Percentiles rank a stretch among this genome's conserved stretches.
Evolutionary conservation across 2,888 invertebrate genomes (phyloP).

Genomic region (Argyresthia albistria): DNA sequence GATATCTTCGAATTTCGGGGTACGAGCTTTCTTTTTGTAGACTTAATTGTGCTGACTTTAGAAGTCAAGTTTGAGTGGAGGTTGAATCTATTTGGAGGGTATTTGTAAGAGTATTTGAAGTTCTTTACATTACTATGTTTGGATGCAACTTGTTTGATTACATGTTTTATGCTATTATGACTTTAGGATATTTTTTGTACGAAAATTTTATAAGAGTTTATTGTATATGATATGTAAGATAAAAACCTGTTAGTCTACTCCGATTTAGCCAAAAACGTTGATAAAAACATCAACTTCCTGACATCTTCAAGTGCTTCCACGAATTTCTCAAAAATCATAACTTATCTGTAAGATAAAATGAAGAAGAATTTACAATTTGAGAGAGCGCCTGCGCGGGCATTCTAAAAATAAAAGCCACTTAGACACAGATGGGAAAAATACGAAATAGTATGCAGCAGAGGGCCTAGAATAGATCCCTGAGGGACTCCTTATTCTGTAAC

Average conservation of each 20-base stretch:
- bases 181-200: background rate
- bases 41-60: background rate
- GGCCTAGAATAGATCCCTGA: conserved; percentile 65
- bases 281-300: conserved; percentile 3
- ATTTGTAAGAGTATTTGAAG: too few relatives aligned
- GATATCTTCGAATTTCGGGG: conserved; percentile 64
- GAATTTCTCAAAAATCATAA: background rate
- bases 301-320: conserved; percentile 2
- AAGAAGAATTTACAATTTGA: background rate
- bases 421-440: conserved; percentile 33
- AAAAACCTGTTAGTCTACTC: too few relatives aligned
- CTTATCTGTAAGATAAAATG: background rate
- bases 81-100: too few relatives aligned
- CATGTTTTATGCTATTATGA: too few relatives aligned
- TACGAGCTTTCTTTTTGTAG: conserved; percentile 5
- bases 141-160: too few relatives aligned
- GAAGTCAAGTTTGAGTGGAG: background rate
- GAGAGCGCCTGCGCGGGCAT: background rate
- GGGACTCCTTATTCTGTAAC: conserved; percentile 56
- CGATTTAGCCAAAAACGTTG: too few relatives aligned
- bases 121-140: too few relatives aligned
- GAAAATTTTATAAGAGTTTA: background rate
- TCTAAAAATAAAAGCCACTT: conserved; percentile 58
- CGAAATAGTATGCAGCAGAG: conserved; percentile 36
- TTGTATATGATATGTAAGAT: too few relatives aligned